Base-by-base conservation (phyloP, 2,888 invertebrate species). In the Hedychridium roseum region DNA sequence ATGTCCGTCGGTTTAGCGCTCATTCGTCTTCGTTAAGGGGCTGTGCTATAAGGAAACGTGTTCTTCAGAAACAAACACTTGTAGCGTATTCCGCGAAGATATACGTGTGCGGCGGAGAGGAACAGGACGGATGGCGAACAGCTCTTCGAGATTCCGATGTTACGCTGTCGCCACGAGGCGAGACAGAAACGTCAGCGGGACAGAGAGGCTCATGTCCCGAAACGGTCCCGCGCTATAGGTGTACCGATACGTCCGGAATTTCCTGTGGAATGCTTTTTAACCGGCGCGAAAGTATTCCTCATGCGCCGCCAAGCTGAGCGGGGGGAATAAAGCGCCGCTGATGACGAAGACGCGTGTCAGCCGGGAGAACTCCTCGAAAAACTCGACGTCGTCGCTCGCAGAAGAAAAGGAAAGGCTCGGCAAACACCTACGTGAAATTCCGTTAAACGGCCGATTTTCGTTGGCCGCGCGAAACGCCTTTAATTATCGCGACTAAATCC, bases 161-260 rank as follows among this genome's bases (percentile, higher is more conserved):
- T n/a, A n/a, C 35, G 18, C 4, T 15, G 35, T 4, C 12, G 12
- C 3, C 3, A 34, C 5, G 16, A 16, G 11, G 6, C 30, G 35
- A 34, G 18, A 15, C 44, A 27, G 49, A 50, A 47, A 36, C 46
- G 30, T 50, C 50, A 40, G 48, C 41, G 41, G 26, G 43, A 3
- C 17, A 28, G 12, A 5, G 3, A 9, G 9, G 14, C 35, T 15
- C 16, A 5, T 4, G 11, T 11, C 32, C 42, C 41, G 32, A 31
- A 30, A 16, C 31, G 46, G 43, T 28, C 38, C 37, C 52, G 38
- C 44, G n/a, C n/a, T n/a, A n/a, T 47, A 48, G 47, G 45, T 41
- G 45, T 42, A 46, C 45, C 49, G 55, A 55, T 55, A 53, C 45
- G 43, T 35, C 23, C 37, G 55, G 53, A 53, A 55, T 55, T 55